Percentiles rank a stretch among this genome's conserved stretches.
Conservation (phyloP, 2,888 invertebrate species). For the Neocrepidodera transversa region DNA sequence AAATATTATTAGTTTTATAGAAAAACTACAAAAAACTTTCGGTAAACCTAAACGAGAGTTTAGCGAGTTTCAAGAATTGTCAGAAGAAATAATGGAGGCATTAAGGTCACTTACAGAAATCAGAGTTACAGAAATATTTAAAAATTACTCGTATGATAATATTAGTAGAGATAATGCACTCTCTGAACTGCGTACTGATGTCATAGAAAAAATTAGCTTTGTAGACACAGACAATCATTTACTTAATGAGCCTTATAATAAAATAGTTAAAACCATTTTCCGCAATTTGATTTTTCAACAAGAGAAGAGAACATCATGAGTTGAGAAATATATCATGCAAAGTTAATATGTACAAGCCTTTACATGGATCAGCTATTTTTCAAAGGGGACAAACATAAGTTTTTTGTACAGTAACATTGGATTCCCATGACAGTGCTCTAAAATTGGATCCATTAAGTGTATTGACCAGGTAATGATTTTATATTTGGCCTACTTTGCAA, state of each 20-base stretch:
- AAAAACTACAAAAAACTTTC: constrained; percentile 69
- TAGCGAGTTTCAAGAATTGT: constrained; percentile 59
- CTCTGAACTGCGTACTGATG: constrained; percentile 71
- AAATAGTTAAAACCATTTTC: constrained; percentile 70
- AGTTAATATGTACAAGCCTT: constrained; percentile 84
- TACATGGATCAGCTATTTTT: constrained; percentile 96
- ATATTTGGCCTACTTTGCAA: no score
- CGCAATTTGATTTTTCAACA: constrained; percentile 81
- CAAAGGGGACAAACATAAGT: constrained; percentile 98
- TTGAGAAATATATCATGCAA: constrained; percentile 85
- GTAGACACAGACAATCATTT: constrained; percentile 64
- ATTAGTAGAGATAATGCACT: constrained; percentile 83
- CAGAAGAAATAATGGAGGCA: constrained; percentile 67
- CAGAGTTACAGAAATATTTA: constrained; percentile 81
- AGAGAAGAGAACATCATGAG: constrained; percentile 72
- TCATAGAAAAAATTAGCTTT: constrained; percentile 72
- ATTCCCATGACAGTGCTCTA: constrained; percentile 90
- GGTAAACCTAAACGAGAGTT: constrained; percentile 78
- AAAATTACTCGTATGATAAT: constrained; percentile 82
- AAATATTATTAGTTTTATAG: constrained; percentile 75
- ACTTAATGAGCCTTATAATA: constrained; percentile 67
- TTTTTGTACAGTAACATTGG: constrained; percentile 92
- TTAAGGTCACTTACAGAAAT: constrained; percentile 72
- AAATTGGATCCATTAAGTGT: constrained; percentile 89
- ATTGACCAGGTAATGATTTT: constrained; percentile 83